Conservation (phyloP, 2,797 vertebrate species). For the Petrocephalus sullivani region DNA sequence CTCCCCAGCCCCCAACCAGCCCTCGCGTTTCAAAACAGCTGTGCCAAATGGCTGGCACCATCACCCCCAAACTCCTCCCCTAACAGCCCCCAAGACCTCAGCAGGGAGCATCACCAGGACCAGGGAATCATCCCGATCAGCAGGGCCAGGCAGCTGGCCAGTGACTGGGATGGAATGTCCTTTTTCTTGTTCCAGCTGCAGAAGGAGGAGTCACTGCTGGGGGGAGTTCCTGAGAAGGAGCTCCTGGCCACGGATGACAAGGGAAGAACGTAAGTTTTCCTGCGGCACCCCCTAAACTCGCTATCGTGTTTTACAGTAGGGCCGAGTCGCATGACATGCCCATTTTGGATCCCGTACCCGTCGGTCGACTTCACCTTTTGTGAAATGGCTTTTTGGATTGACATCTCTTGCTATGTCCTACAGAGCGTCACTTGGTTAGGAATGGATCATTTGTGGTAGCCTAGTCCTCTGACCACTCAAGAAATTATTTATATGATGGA, state of each 20-base stretch:
- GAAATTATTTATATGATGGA: not conserved
- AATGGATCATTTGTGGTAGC: not conserved
- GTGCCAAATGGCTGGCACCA: not conserved
- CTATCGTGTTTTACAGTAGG: not conserved
- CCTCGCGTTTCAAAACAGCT: constrained; percentile 28
- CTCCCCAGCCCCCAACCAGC: constrained; percentile 41
- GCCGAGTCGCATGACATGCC: not conserved
- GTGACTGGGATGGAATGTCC: constrained; percentile 42
- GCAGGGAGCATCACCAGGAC: not conserved
- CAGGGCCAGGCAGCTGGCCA: not conserved
- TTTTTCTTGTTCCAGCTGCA: constrained; percentile 73
- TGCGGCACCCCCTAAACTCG: not conserved
- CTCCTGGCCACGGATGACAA: constrained; percentile 58
- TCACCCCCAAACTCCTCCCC: constrained; percentile 27
- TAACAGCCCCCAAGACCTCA: not conserved
- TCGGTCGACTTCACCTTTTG: not conserved
- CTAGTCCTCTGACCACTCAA: not conserved
- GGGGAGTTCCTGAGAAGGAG: constrained; percentile 43
- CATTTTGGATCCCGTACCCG: too few species aligned
- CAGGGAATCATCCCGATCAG: not conserved
- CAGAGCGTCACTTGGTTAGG: not conserved
- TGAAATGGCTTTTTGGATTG: not conserved
- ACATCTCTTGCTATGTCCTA: not conserved
- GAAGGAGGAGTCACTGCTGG: constrained; percentile 58
- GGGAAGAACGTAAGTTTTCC: constrained; percentile 57